Evolutionary conservation across 2,113 vertebrate species (phyloP).

Genomic region (Indicator maculatus): DNA sequence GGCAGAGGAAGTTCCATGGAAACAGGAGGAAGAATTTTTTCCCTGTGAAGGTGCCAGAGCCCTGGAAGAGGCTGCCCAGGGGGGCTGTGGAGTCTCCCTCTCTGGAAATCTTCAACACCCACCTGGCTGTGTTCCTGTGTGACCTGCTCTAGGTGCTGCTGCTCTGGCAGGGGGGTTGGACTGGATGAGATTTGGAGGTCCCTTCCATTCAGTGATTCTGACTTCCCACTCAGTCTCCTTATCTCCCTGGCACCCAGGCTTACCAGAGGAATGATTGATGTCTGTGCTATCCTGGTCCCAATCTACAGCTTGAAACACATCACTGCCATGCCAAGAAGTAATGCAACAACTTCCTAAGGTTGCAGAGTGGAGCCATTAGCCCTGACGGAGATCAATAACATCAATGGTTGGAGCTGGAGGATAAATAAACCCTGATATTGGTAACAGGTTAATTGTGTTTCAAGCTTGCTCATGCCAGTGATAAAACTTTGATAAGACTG

Average conservation of each 20-base stretch:
- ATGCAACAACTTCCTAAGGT: not conserved
- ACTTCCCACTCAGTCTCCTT: not conserved
- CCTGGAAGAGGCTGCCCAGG: no score
- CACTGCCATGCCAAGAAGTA: not conserved
- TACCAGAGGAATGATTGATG: not conserved
- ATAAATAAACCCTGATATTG: slow-evolving; percentile 20
- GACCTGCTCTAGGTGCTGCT: no score
- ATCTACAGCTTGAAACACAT: not conserved
- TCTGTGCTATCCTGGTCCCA: not conserved
- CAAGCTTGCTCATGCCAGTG: not conserved
- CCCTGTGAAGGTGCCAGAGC: no score
- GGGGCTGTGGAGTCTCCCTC: no score
- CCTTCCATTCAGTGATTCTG: no score
- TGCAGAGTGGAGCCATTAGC: not conserved
- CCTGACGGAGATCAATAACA: slow-evolving; percentile 33
- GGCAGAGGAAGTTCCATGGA: no score
- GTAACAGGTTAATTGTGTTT: slow-evolving; percentile 6
- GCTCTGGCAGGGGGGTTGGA: no score
- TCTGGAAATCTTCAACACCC: no score
- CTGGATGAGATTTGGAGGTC: no score
- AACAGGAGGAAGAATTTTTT: no score
- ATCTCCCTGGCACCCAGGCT: not conserved
- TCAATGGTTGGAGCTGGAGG: not conserved
- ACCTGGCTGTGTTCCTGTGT: no score
- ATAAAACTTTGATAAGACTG: not conserved